Evolutionary conservation across 2,113 vertebrate species (phyloP), one percentile per base, ranked within the genome.

Genomic region (Hypanus sabinus): DNA sequence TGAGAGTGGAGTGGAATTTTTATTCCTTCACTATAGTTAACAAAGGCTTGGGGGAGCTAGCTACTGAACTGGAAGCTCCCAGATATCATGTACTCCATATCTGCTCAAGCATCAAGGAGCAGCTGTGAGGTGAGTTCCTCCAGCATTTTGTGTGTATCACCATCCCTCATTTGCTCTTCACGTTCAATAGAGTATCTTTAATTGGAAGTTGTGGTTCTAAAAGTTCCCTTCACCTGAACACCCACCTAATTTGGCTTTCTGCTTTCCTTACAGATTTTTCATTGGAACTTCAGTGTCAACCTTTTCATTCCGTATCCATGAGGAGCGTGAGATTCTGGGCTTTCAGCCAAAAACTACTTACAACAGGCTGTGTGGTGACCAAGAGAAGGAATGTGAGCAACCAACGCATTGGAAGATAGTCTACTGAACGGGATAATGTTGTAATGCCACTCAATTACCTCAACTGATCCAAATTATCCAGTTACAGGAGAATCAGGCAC

Each of bases 281-380:
- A 98, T 98, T 0, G 99, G 99, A 87, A 99, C 99, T 0, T 99
- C 99, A 0, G 98, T 99, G 87, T 99, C 99, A 6, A 99, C 99
- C 0, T 99, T 99, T 95, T 99, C 99, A n/a, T 99, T 99, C 94
- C 97, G 99, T 88, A 99, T 99, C 95, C 98, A 99, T 0, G 99
- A 99, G 94, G 99, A 99, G 94, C 96, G 98, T 57, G 99, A 99
- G 94, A 98, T 99, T 94, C 95, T 99, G 60, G 98, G 99, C 9
- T 98, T 99, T 94, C 97, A 99, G 94, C 98, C 99, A 33, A 98
- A 97, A 96, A 98, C 97, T 5, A 99, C 99, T 0, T 99, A 99
- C 94, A 99, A 98, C 95, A 97, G 99, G 27, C 99, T 99, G 94
- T 99, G 99, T 85, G 99, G 99, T 0, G 98, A 99, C 94, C 95